Base-by-base conservation (phyloP, 1,140 invertebrate species). In the Zaprionus capensis region DNA sequence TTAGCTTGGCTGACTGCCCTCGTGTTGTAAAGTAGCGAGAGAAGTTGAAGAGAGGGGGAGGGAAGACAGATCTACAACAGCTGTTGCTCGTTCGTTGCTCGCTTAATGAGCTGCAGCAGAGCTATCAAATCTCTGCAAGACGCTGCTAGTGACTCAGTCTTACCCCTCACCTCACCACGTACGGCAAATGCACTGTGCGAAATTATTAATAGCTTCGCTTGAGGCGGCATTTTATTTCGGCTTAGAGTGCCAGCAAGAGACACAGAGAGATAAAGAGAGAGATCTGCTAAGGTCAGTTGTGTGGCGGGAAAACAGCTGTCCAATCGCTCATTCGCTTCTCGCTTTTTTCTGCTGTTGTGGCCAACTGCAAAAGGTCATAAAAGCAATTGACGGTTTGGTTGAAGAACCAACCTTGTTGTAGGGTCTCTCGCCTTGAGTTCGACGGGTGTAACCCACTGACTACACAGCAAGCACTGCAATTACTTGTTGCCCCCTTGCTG, bases 81-180 rank as follows among this genome's bases (percentile, higher is more conserved):
- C 66, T 71, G 62, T 66, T 70, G 56, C 63, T 31, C 70, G 80
- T 78, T 87, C 77, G 77, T 77, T 88, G 83, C 46, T 63, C 84
- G 84, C 79, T 88, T 87, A 87, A 87, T 87, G 83, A 88, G 80
- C 83, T 88, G 84, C 84, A 88, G 71, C 78, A 56, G 67, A 49
- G 36, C 56, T 74, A 71, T 87, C 70, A 49, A 63, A 77, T 69
- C 75, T 82, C 64, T 12, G 44, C 46, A 28, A n/a, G 26, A 67
- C 61, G n/a, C 4, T 56, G 51, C 62, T 66, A 26, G 53, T 46
- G 53, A 38, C 24, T 51, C 15, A 44, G 20, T 26, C 34, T 55
- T 44, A 24, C 2, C 17, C 34, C 15, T 34, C 22, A 44, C 20
- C 49, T 11, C 62, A 5, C 24, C 6, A 6, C 34, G 34, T 15